phyloP scores from a whole-genome alignment of 2,888 invertebrate species.

The Steromphala cineraria region DNA sequence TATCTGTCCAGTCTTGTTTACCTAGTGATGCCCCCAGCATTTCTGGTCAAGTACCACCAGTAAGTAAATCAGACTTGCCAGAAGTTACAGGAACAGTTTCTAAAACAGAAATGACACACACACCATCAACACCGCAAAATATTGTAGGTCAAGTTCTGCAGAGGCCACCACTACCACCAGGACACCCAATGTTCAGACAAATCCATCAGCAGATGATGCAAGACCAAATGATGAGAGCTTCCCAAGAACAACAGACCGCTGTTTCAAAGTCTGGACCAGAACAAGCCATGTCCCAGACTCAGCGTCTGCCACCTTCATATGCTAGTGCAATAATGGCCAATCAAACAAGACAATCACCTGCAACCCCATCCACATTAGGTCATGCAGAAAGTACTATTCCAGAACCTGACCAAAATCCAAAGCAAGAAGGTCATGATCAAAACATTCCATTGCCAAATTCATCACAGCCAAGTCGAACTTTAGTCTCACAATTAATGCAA shows the following conservation, averaged over 20 bases:
- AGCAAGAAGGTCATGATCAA: neutral
- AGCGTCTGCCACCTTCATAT: conserved; percentile 21
- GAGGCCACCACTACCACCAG: neutral
- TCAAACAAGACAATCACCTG: neutral
- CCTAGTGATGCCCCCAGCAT: neutral
- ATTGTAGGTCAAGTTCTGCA: neutral
- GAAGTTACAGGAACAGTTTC: neutral
- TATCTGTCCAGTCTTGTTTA: neutral
- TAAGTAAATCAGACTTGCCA: neutral
- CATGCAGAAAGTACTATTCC: neutral
- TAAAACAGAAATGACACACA: neutral
- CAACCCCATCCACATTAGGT: neutral
- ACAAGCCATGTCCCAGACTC: neutral
- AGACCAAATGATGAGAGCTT: neutral
- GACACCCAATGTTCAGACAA: neutral
- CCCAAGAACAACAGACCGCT: neutral
- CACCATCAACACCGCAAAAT: neutral
- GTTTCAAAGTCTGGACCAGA: neutral
- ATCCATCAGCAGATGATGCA: neutral
- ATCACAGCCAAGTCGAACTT: neutral
- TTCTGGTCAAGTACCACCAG: no score
- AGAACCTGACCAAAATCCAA: neutral
- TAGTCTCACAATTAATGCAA: neutral
- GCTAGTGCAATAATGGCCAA: conserved; percentile 12
- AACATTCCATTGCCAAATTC: neutral